Conservation (phyloP, 1,140 invertebrate genomes). For the Brachionus asplanchnoidis region DNA sequence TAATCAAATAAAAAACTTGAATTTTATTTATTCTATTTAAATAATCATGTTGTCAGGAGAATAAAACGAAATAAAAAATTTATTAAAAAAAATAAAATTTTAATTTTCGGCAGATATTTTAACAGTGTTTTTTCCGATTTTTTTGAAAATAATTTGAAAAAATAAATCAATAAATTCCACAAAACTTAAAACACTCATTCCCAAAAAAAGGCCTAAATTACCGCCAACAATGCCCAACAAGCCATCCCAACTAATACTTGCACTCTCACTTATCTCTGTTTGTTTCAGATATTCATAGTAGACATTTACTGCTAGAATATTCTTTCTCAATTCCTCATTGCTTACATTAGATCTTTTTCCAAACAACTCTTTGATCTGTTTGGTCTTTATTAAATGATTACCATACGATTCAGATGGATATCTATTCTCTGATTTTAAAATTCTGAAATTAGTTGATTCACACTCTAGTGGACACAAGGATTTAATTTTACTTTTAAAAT, state of each 20-base stretch:
- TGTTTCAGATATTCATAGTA: slow-evolving; percentile 17
- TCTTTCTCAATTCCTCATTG: neutral
- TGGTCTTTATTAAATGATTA: neutral
- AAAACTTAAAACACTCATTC: slow-evolving; percentile 13
- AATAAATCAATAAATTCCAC: slow-evolving; percentile 26
- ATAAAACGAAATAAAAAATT: too few relatives aligned
- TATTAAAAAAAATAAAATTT: too few relatives aligned
- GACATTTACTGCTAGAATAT: neutral
- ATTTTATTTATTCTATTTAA: too few relatives aligned
- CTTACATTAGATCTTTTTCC: neutral
- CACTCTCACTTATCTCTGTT: neutral
- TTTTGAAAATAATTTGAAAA: neutral
- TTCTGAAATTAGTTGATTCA: neutral
- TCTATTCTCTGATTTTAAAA: neutral
- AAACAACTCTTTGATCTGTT: neutral
- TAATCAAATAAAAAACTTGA: too few relatives aligned
- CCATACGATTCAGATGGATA: neutral
- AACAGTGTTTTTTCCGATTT: neutral
- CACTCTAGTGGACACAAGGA: slow-evolving; percentile 9
- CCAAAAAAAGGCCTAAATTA: slow-evolving; percentile 22
- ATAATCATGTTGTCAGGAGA: too few relatives aligned
- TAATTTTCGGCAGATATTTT: neutral
- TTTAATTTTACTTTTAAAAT: neutral
- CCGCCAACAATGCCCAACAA: slow-evolving; percentile 8
- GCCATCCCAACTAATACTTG: neutral